Percentiles rank a stretch among this genome's conserved stretches.
Conservation (phyloP, 2,888 invertebrate species). For the Andricus curvator region DNA sequence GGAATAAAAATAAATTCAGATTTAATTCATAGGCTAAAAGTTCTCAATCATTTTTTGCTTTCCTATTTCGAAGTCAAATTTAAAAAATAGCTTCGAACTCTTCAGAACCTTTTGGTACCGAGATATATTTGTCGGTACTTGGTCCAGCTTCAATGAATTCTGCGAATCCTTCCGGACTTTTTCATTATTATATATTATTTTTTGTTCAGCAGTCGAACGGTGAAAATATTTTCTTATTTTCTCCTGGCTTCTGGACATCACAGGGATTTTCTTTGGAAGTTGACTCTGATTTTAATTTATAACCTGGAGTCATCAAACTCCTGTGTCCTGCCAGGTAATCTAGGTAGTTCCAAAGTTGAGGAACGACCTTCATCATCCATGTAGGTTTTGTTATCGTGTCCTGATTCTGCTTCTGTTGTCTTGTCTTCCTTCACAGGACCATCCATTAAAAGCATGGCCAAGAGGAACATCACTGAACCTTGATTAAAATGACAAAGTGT, state of each 20-base stretch:
- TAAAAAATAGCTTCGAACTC: background rate
- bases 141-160: background rate
- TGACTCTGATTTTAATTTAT: slow-evolving; percentile 44
- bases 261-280: slow-evolving; percentile 29
- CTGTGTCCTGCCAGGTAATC: slow-evolving; percentile 66
- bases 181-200: background rate
- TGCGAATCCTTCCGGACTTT: background rate
- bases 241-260: slow-evolving; percentile 17
- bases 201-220: background rate
- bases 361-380: slow-evolving; percentile 79
- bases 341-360: slow-evolving; percentile 70
- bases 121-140: background rate
- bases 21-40: background rate
- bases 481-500: background rate
- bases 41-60: background rate
- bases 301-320: slow-evolving; percentile 69
- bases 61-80: background rate
- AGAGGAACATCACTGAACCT: slow-evolving; percentile 90
- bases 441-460: slow-evolving; percentile 90
- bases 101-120: background rate
- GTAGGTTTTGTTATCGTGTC: slow-evolving; percentile 80
- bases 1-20: background rate
- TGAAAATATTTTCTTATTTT: background rate
- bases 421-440: slow-evolving; percentile 79
- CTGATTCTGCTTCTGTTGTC: slow-evolving; percentile 69